These are phyloP conservation scores for Seira musarum DNA, from an alignment of 2,888 invertebrate genomes.

Conservation along the genomic window DNA sequence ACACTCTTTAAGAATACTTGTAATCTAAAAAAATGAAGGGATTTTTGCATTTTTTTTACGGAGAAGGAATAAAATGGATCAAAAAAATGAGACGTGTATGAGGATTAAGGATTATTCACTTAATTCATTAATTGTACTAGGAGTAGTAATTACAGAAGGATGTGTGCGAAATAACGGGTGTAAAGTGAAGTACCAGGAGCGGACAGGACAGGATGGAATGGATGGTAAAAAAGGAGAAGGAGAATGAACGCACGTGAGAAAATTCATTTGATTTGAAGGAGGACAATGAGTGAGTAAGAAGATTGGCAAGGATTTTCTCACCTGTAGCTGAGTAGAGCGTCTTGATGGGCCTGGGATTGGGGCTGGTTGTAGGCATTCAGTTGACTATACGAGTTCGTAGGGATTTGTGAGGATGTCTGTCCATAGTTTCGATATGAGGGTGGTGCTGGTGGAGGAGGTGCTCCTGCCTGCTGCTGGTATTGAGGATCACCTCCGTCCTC, in stretches of 20 bases:
- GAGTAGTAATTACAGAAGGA: neutral
- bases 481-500: constrained; percentile 32
- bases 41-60: neutral
- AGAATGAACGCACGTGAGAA: constrained; percentile 32
- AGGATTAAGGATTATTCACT: neutral
- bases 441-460: constrained; percentile 63
- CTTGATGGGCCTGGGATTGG: constrained; percentile 73
- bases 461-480: constrained; percentile 43
- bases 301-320: constrained; percentile 70
- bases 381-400: constrained; percentile 47
- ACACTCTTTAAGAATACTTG: neutral
- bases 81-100: constrained; percentile 2
- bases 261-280: constrained; percentile 25
- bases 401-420: constrained; percentile 71
- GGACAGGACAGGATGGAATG: constrained; percentile 19
- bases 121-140: neutral
- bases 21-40: constrained; percentile 8
- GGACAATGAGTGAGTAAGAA: constrained; percentile 36
- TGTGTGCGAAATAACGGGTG: too few species aligned
- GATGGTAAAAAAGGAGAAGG: constrained; percentile 17
- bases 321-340: constrained; percentile 82
- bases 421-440: constrained; percentile 71
- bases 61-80: neutral
- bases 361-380: constrained; percentile 66
- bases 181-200: too few species aligned